A percentile compares a stretch with the other conserved stretches of the same genome.
These are phyloP conservation scores for Myotis yumanensis DNA, from an alignment of 2,113 vertebrate genomes.

Conservation along the genomic window DNA sequence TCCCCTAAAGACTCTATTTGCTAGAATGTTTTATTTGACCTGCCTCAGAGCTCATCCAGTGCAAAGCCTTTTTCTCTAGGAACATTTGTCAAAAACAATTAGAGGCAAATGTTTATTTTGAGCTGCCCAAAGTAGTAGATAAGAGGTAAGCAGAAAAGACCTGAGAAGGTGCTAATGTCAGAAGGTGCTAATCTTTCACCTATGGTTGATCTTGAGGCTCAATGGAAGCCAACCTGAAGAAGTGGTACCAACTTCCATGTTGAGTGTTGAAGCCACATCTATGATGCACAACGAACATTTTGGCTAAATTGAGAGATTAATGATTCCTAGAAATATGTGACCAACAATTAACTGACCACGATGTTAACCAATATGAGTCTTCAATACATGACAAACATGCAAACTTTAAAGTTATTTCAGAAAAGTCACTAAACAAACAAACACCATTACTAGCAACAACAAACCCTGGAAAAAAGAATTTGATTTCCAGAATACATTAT, in stretches of 20 bases:
- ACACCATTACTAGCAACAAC: neutral
- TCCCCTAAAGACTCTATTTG: neutral
- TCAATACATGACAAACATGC: neutral
- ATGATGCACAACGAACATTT: neutral
- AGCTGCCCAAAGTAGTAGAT: neutral
- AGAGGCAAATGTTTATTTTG: neutral
- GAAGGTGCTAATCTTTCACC: neutral
- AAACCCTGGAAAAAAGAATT: neutral
- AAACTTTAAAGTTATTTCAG: neutral
- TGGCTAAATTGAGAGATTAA: neutral
- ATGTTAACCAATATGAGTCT: neutral
- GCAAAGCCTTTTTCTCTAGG: neutral
- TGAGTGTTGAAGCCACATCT: neutral
- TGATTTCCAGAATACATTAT: neutral
- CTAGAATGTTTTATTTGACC: neutral
- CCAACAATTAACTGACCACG: neutral
- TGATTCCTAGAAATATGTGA: neutral
- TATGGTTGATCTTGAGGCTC: neutral
- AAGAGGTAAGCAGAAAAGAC: neutral
- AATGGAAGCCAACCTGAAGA: neutral
- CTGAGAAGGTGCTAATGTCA: neutral
- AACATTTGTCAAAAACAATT: neutral
- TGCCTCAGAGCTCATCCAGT: neutral
- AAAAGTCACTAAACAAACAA: neutral
- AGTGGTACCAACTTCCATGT: neutral